Base-by-base conservation (phyloP, 2,113 vertebrate genomes). In the Limanda limanda region DNA sequence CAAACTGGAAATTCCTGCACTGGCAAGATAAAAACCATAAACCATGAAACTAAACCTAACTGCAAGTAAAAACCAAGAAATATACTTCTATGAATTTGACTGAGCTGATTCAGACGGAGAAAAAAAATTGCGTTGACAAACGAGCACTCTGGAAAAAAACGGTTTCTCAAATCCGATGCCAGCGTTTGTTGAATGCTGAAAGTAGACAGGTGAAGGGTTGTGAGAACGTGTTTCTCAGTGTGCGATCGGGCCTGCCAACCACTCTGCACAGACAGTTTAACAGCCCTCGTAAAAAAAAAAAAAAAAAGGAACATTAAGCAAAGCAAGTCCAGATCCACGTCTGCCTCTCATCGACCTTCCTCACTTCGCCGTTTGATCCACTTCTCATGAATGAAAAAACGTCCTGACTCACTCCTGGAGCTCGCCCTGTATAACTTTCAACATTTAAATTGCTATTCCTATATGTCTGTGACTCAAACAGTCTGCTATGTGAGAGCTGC, bases 251-350 rank as follows among this genome's bases (percentile, higher is more conserved):
- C 52, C 65, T 67, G 77, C 79, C 84, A 92, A 80, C 68, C 51
- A 15, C 62, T 80, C 60, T 67, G 78, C 86, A 76, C 54, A 72
- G 81, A 86, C 71, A 60, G 69, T 87, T 92, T 90, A 91, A 89
- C 75, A 79, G 56, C 54, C 21, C 58, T 76, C 69, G 57, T 90
- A 88, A 92, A 90, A 92, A 31, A 31, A 31, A 31, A 31, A 27
- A 27, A 27, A 27, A 27, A 71, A 40, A 52, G 59, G 66, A 71
- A 83, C 70, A 84, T 88, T 89, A 77, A 55, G 58, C 74, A 89
- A 84, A 83, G 20, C 71, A 31, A 70, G 58, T 86, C 81, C 85
- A 88, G 76, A 90, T 81, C 82, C 69, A 66, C 20, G 71, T 81
- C 72, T 83, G 52, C 70, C 68, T 89, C 71, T 77, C 67, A 79